Evolutionary conservation across 2,888 invertebrate genomes (phyloP), one percentile per base, ranked within the genome.

Genomic region (Dolichomitus sp.): DNA sequence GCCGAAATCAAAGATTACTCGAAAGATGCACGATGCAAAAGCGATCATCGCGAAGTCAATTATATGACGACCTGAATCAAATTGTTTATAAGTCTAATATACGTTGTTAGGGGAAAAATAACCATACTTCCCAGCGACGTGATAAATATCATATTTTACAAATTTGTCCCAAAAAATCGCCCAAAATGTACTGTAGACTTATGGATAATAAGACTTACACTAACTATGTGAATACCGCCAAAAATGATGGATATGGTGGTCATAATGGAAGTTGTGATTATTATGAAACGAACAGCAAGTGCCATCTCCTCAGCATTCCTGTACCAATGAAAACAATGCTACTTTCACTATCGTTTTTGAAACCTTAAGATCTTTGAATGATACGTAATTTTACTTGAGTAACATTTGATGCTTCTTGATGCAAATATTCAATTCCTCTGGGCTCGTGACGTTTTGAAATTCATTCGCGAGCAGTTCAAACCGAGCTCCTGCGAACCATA

Each of bases 401-500:
- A 88, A 40, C 59, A 54, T 30, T 75, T 87, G 89, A 80, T 88
- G 89, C 17, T 87, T 84, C 12, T n/a, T 57, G n/a, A 89, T 70
- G 48, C 87, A 87, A 14, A 54, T 33, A 7, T 82, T 75, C 40
- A 89, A 78, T 30, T 88, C 78, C 0, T 69, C 23, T 6, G 23
- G n/a, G 57, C 14, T 80, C 27, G 63, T 66, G 11, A 76, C 72
- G 9, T 77, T 75, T 48, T 75, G 54, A 30, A 89, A 87, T 68
- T 87, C 73, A 2, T 50, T 19, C 17, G 63, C 45, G 14, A 85
- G 63, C 0, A 86, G 52, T 70, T 85, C 76, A 30, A 90, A 78
- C 68, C 88, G 88, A 0, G 85, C 85, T 5, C 85, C 80, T 0
- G 81, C 73, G 65, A 87, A 90, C 90, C 89, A 90, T 27, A 90